Evolutionary conservation across 2,888 invertebrate genomes (phyloP).

Genomic region (Eledona agricola): DNA sequence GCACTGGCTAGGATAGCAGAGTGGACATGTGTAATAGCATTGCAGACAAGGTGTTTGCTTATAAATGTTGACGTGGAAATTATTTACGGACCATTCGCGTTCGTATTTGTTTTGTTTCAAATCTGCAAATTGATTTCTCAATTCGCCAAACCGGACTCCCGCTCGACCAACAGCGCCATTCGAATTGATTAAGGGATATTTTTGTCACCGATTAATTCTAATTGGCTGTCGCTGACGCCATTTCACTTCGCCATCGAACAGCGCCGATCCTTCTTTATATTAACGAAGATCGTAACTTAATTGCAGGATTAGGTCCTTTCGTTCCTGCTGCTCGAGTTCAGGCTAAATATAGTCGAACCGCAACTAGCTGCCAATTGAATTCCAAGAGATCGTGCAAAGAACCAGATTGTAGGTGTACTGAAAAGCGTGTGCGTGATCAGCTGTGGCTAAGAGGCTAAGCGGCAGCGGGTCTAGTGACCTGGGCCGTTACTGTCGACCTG

Average conservation of each 20-base stretch:
- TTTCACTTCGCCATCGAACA: too few relatives aligned
- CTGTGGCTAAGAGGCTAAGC: slow-evolving; percentile 44
- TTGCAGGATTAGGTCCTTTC: too few relatives aligned
- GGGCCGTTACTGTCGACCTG: slow-evolving; percentile 54
- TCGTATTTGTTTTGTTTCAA: slow-evolving; percentile 50
- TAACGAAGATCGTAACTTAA: too few relatives aligned
- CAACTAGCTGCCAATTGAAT: slow-evolving; percentile 48
- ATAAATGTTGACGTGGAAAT: slow-evolving; percentile 57
- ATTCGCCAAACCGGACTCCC: slow-evolving; percentile 42
- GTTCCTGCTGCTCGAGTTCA: slow-evolving; percentile 25
- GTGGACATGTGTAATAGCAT: slow-evolving; percentile 55
- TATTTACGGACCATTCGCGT: slow-evolving; percentile 53
- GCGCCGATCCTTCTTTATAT: too few relatives aligned
- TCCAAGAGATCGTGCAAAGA: slow-evolving; percentile 46
- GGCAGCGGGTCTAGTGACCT: slow-evolving; percentile 56
- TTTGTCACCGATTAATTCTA: slow-evolving; percentile 39
- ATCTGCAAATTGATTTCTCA: slow-evolving; percentile 54
- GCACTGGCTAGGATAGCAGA: slow-evolving; percentile 44
- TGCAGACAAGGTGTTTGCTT: slow-evolving; percentile 57
- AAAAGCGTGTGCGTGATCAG: slow-evolving; percentile 55
- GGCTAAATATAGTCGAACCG: slow-evolving; percentile 39
- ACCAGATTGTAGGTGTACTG: slow-evolving; percentile 49
- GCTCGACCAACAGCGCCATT: slow-evolving; percentile 40
- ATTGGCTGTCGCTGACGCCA: too few relatives aligned
- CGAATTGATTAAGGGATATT: slow-evolving; percentile 37